Evolutionary conservation across 1,140 invertebrate species (phyloP), one percentile per base, ranked within the genome.

Genomic region (Cryptotermes secundus): DNA sequence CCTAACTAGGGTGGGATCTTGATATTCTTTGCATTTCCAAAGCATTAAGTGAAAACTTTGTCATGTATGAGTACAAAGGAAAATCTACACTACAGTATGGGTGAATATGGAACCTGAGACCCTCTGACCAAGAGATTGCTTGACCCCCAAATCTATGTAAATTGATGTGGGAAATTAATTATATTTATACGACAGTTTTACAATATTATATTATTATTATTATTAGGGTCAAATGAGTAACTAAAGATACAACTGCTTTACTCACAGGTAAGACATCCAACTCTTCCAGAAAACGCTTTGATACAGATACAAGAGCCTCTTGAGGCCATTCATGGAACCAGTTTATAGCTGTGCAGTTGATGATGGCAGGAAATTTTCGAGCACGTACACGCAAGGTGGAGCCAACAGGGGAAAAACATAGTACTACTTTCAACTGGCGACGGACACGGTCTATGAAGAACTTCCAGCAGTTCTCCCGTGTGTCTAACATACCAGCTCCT

Each of bases 271-370:
- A 89, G 83, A 95, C 94, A 86, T 95, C 91, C 31, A 98, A 90
- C 87, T 97, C 95, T 86, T 95, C 93, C 80, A 99, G 90, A 89
- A 99, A 99, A 87, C 95, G 93, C 89, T 95, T 94, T 53, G 97
- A 96, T 1, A 99, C 98, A 36, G 96, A 97, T 81, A 97, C 94
- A n/a, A 98, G 90, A 38, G 97, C 97, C 90, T 99, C 97, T 91
- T 98, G 96, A 31, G 98, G 98, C 98, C 98, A 99, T 91, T 98
- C 97, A 88, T 99, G 97, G 89, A 99, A 99, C 98, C 98, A 99
- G 90, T 99, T 98, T 85, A 99, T 98, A 83, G 95, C 94, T 24
- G 97, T 98, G 88, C 96, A 97, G 90, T 98, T 99, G 86, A 97
- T 96, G 72, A 99, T 93, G 80, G 97, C 97, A 31, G 98, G 98